Base-by-base conservation (phyloP, 2,888 invertebrate species). In the Phortica magna region DNA sequence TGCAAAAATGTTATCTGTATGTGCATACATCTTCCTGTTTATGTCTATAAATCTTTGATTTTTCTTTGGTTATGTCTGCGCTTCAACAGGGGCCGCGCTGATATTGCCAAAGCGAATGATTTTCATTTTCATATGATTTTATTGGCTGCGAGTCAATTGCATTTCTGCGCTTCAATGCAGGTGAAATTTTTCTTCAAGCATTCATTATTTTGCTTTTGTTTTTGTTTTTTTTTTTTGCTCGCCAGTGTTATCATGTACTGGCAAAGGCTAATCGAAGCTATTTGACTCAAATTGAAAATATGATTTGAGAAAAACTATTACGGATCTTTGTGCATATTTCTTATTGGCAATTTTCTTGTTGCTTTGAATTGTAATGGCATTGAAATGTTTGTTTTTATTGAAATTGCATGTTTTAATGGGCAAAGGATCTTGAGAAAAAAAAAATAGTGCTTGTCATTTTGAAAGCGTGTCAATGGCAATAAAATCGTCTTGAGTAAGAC, bases 61-160 rank as follows among this genome's bases (percentile, higher is more conserved):
- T 68, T 68, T 68, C 10, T 43, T 42, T 61, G 10, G 64, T 31
- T 14, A 14, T 14, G 22, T 64, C 39, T 64, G 22, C 43, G 68
- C 68, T 43, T 68, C 39, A 22, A 48, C 48, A 68, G 48, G 43
- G 64, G 64, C 48, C 7, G 61, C 7, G 10, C 19, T 61, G 61
- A 10, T 61, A 19, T 39, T 65, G 22, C n/a, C 65, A 12, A 43
- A 10, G 42, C 43, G 14, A 17, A 41, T 61, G n/a, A 43, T 43
- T 68, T 68, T 61, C n/a, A 43, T 43, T 68, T 68, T 65, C 41
- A 68, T 68, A 39, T 31, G 43, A 70, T 70, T 68, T 75, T 70
- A 75, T 75, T 75, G 59, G 59, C 75, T 55, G 42, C 68, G 70
- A 68, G 75, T 68, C 75, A 75, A 75, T 75, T 75, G 75, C 59